phyloP scores from a whole-genome alignment of 2,888 invertebrate genomes.

The Eristalinus sepulchralis region DNA sequence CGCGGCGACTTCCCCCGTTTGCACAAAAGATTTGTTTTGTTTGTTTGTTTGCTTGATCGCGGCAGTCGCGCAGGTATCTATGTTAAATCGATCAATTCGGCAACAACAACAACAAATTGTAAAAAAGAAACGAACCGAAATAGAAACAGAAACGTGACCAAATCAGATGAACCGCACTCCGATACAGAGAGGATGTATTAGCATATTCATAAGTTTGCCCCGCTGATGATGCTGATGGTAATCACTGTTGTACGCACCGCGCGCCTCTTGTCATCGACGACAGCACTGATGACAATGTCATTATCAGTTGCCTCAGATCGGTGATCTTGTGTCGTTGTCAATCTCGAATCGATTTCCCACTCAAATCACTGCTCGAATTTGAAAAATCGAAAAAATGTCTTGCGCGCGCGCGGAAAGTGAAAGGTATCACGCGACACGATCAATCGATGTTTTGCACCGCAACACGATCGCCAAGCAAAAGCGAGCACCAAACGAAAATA shows the following conservation, averaged over 20 bases:
- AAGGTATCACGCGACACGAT: not conserved
- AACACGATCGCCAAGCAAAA: not conserved
- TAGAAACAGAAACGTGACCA: conserved; percentile 54
- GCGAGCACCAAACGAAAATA: not conserved
- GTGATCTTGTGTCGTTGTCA: not conserved
- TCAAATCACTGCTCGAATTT: too few relatives aligned
- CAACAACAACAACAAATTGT: too few relatives aligned
- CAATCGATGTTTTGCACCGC: conserved; percentile 12
- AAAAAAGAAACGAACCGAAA: conserved; percentile 7
- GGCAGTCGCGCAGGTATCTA: conserved; percentile 14
- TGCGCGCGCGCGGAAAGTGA: not conserved
- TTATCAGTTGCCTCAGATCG: conserved; percentile 28
- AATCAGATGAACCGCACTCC: conserved; percentile 15
- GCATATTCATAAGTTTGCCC: conserved; percentile 72
- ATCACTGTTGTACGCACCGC: conserved; percentile 57
- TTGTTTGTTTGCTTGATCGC: conserved; percentile 1
- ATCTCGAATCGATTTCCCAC: not conserved
- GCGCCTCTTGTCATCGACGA: conserved; percentile 40
- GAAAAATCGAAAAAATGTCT: not conserved
- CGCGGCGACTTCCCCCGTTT: conserved; percentile 17
- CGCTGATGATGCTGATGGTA: conserved; percentile 55
- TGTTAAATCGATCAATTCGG: conserved; percentile 25
- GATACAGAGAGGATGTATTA: conserved; percentile 54
- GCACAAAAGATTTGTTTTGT: conserved; percentile 43
- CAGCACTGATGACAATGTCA: conserved; percentile 52